These are phyloP conservation scores for Oryzias curvinotus DNA, from an alignment of 2,113 vertebrate genomes.

Conservation along the genomic window DNA sequence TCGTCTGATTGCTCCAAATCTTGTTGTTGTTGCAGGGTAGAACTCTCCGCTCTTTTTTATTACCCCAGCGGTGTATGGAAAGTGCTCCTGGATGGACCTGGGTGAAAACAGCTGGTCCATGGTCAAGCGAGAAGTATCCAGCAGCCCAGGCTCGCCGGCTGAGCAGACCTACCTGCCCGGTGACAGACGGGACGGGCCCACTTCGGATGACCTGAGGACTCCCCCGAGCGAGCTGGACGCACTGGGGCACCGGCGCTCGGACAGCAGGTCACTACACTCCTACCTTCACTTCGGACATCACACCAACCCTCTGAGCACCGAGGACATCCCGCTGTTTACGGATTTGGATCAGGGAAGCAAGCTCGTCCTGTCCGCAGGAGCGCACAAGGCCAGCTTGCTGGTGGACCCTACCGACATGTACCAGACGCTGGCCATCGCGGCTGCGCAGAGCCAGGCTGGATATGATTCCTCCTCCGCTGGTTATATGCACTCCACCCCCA, in stretches of 20 bases:
- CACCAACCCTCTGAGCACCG: slow-evolving; percentile 75
- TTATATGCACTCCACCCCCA: slow-evolving; percentile 89
- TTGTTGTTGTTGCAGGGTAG: slow-evolving; percentile 56
- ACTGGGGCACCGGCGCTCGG: slow-evolving; percentile 71
- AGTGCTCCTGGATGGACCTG: slow-evolving; percentile 95
- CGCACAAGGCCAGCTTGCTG: slow-evolving; percentile 81
- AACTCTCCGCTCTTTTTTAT: slow-evolving; percentile 64
- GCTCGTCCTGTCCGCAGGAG: slow-evolving; percentile 87
- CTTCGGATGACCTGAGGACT: slow-evolving; percentile 77
- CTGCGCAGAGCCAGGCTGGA: slow-evolving; percentile 85
- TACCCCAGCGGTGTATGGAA: slow-evolving; percentile 70
- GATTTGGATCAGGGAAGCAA: slow-evolving; percentile 94
- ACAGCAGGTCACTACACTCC: slow-evolving; percentile 81
- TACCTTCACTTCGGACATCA: slow-evolving; percentile 83
- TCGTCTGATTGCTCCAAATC: slow-evolving; percentile 12
- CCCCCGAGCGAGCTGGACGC: slow-evolving; percentile 73
- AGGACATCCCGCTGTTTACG: slow-evolving; percentile 92
- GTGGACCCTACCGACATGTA: slow-evolving; percentile 95
- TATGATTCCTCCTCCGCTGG: slow-evolving; percentile 87
- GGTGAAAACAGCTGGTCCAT: slow-evolving; percentile 92
- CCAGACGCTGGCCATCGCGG: slow-evolving; percentile 91
- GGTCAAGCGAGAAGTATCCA: slow-evolving; percentile 88
- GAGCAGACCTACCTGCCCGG: slow-evolving; percentile 78
- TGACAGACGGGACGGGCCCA: slow-evolving; percentile 78
- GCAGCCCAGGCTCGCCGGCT: slow-evolving; percentile 79